Conservation (phyloP, 2,888 invertebrate species). For the Scotopteryx bipunctaria region DNA sequence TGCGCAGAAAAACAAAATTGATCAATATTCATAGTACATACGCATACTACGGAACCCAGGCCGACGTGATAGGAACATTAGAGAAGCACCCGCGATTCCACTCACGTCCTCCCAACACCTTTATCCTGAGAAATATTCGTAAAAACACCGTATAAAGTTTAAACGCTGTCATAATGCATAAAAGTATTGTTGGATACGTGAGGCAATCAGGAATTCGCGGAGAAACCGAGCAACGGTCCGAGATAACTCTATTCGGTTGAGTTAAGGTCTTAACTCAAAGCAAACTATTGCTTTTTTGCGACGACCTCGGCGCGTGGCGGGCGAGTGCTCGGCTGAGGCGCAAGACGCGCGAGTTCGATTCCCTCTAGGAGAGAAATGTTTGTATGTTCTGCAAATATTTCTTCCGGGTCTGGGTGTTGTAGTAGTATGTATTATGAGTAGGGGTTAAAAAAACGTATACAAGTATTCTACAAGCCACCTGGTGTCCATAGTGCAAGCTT, state of each 20-base stretch:
- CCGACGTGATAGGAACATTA: too few species aligned
- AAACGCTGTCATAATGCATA: conserved; percentile 19
- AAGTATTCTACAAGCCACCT: too few species aligned
- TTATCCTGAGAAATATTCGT: conserved; percentile 48
- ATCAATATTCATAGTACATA: conserved; percentile 12
- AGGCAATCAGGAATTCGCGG: conserved; percentile 18
- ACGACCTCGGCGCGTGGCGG: too few species aligned
- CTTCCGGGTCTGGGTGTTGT: too few species aligned
- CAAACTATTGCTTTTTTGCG: too few species aligned
- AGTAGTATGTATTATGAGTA: too few species aligned
- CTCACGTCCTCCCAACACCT: conserved; percentile 49
- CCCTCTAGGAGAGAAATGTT: too few species aligned
- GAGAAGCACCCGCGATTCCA: conserved; percentile 44
- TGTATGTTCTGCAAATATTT: too few species aligned
- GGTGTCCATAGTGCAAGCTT: too few species aligned
- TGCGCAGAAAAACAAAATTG: background rate
- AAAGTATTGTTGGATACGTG: conserved; percentile 25
- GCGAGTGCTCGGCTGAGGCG: too few species aligned
- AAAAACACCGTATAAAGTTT: conserved; percentile 30
- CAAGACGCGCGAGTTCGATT: too few species aligned
- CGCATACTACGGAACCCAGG: background rate
- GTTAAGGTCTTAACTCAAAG: background rate
- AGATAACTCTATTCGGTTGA: background rate
- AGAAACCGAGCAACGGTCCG: background rate
- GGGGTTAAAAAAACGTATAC: too few species aligned